These are phyloP conservation scores for Microdon myrmicae DNA, from an alignment of 2,888 invertebrate genomes.

Conservation along the genomic window DNA sequence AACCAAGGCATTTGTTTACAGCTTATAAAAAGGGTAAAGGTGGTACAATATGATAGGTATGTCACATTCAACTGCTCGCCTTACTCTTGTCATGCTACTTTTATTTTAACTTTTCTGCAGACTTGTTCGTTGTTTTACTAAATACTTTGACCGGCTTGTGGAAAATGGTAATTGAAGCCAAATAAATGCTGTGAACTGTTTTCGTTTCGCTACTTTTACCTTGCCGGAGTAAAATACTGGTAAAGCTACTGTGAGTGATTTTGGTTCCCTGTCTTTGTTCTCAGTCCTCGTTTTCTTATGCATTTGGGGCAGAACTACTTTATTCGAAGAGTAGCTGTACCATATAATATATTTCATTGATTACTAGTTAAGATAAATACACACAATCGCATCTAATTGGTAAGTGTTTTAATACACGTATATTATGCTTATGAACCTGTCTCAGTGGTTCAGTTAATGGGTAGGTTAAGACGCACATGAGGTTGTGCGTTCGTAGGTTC, in stretches of 20 bases:
- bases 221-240: too few relatives aligned
- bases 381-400: too few relatives aligned
- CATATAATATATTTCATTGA: too few relatives aligned
- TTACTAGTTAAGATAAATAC: too few relatives aligned
- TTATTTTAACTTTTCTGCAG: constrained; percentile 29
- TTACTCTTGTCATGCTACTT: constrained; percentile 30
- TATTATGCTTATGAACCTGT: too few relatives aligned
- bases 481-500: too few relatives aligned
- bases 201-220: constrained; percentile 9
- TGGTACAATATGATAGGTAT: constrained; percentile 18
- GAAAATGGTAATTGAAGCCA: constrained; percentile 26
- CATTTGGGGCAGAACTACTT: constrained; percentile 14
- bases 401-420: too few relatives aligned
- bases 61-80: constrained; percentile 30
- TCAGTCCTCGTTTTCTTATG: constrained; percentile 14
- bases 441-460: too few relatives aligned
- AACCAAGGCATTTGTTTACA: too few relatives aligned
- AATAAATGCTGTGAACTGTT: constrained; percentile 19
- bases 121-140: constrained; percentile 25
- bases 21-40: constrained; percentile 2
- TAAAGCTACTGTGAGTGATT: too few relatives aligned
- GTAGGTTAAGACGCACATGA: too few relatives aligned
- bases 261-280: constrained; percentile 1
- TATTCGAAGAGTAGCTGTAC: constrained; percentile 21
- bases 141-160: constrained; percentile 11